These are phyloP conservation scores for Xestia c-nigrum DNA, from an alignment of 2,888 invertebrate genomes.

Conservation along the genomic window DNA sequence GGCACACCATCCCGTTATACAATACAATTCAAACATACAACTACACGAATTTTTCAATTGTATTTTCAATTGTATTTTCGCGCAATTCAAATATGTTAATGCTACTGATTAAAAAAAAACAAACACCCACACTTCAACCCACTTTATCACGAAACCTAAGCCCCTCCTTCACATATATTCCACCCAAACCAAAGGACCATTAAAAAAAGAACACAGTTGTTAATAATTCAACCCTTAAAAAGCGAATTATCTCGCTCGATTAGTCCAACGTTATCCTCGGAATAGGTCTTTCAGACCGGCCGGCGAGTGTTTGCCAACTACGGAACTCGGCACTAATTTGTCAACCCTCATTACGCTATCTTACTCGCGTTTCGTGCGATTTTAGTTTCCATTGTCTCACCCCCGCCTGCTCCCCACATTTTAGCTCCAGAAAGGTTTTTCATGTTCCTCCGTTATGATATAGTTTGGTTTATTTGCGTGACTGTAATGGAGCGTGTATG, in stretches of 20 bases:
- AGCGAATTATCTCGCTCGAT: slow-evolving; percentile 48
- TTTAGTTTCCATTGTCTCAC: slow-evolving; percentile 75
- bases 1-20: too few species aligned
- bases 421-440: slow-evolving; percentile 76
- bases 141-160: neutral
- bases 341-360: slow-evolving; percentile 85
- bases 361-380: slow-evolving; percentile 76
- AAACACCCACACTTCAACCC: neutral
- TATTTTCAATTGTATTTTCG: neutral
- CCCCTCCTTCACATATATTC: neutral
- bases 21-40: too few species aligned
- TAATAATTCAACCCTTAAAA: slow-evolving; percentile 38
- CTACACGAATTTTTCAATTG: neutral
- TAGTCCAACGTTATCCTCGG: slow-evolving; percentile 55
- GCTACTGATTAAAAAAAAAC: neutral
- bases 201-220: slow-evolving; percentile 16
- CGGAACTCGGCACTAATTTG: slow-evolving; percentile 82
- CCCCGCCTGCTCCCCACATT: slow-evolving; percentile 59
- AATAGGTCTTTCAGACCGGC: slow-evolving; percentile 54
- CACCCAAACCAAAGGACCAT: neutral
- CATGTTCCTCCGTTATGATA: slow-evolving; percentile 69
- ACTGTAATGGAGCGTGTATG: slow-evolving; percentile 37
- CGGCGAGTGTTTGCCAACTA: slow-evolving; percentile 76
- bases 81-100: neutral
- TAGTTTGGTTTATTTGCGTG: slow-evolving; percentile 54